Evolutionary conservation across 2,113 vertebrate species (phyloP).

Genomic region (Thalassoma bifasciatum): DNA sequence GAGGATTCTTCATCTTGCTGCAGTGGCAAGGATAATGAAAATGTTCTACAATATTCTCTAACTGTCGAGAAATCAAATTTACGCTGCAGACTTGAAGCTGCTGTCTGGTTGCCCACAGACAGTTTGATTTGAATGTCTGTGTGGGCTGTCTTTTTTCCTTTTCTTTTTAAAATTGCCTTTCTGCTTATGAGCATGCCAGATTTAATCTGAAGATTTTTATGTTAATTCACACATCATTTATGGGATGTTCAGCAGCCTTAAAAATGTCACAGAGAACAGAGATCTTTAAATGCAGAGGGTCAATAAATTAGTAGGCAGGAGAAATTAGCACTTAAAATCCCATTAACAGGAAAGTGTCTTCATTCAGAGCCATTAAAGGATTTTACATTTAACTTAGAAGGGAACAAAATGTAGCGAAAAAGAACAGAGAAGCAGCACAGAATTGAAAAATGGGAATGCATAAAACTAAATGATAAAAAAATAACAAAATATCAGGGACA

Average conservation of each 20-base stretch:
- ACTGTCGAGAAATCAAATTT: slow-evolving; percentile 22
- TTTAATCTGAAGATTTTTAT: slow-evolving; percentile 17
- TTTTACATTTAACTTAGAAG: not conserved
- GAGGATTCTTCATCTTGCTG: slow-evolving; percentile 19
- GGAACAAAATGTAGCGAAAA: not conserved
- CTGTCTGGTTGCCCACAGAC: not conserved
- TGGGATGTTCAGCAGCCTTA: slow-evolving; percentile 24
- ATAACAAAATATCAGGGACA: too few species aligned
- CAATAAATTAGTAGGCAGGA: slow-evolving; percentile 37
- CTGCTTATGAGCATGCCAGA: slow-evolving; percentile 6
- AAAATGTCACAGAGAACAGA: slow-evolving; percentile 27
- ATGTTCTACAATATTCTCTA: slow-evolving; percentile 43
- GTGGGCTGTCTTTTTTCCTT: not conserved
- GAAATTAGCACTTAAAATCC: slow-evolving; percentile 59
- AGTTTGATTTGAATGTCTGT: slow-evolving; percentile 7
- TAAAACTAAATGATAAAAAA: too few species aligned
- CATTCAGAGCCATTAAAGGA: slow-evolving; percentile 32
- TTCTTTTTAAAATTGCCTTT: not conserved
- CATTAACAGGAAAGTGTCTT: slow-evolving; percentile 32
- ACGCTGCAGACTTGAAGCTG: slow-evolving; percentile 14
- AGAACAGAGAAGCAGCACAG: not conserved
- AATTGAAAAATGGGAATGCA: too few species aligned
- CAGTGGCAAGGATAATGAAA: slow-evolving; percentile 24
- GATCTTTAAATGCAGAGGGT: slow-evolving; percentile 26
- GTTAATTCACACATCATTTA: slow-evolving; percentile 35